These are phyloP conservation scores for Coregonus sp. DNA, from an alignment of 2,797 vertebrate species.

Conservation along the genomic window DNA sequence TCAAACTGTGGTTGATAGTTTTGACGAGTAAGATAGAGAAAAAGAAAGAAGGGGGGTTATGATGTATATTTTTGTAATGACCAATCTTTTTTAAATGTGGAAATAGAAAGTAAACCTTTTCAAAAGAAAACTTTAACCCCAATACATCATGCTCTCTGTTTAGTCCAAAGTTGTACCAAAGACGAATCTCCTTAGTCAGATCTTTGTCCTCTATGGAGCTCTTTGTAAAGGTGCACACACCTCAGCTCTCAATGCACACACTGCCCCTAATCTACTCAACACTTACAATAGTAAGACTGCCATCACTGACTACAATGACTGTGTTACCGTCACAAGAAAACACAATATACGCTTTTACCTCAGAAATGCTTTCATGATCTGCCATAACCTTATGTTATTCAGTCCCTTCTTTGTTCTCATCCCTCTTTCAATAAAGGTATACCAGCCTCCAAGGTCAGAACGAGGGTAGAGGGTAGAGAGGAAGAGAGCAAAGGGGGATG, in stretches of 20 bases:
- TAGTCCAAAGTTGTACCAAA: conserved; percentile 31
- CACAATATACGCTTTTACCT: conserved; percentile 67
- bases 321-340: conserved; percentile 64
- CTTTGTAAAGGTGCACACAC: conserved; percentile 59
- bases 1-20: no score
- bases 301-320: conserved; percentile 55
- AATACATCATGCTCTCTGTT: conserved; percentile 29
- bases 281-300: conserved; percentile 65
- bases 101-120: neutral
- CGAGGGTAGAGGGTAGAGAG: conserved; percentile 58
- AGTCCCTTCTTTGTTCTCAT: conserved; percentile 74
- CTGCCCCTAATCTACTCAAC: conserved; percentile 20
- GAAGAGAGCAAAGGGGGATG: conserved; percentile 17
- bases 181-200: conserved; percentile 62
- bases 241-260: conserved; percentile 25
- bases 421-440: conserved; percentile 73
- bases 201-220: conserved; percentile 69
- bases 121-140: conserved; percentile 19
- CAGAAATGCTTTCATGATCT: conserved; percentile 72
- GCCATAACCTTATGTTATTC: conserved; percentile 76
- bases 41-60: no score
- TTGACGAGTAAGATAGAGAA: no score
- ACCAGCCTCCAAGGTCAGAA: conserved; percentile 74
- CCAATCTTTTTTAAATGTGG: neutral
- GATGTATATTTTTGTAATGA: neutral